Evolutionary conservation across 2,888 invertebrate species (phyloP).

Genomic region (Tanytarsus gracilentus): DNA sequence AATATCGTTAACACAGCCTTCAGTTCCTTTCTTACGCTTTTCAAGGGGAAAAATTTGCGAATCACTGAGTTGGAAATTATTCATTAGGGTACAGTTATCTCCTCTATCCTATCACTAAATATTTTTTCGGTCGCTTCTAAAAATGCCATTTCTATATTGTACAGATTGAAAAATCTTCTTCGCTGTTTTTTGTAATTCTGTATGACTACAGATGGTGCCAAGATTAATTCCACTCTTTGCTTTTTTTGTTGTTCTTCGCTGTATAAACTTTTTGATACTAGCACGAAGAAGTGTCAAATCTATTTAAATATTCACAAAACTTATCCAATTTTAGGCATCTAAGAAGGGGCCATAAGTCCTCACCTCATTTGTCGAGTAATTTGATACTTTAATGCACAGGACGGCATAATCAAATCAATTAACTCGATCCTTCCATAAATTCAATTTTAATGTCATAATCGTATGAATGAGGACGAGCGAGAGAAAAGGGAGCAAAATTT

Average conservation of each 20-base stretch:
- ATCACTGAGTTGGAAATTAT: constrained; percentile 17
- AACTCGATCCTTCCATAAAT: constrained; percentile 17
- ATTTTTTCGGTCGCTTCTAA: background rate
- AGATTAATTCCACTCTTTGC: constrained; percentile 14
- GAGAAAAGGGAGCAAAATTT: no score
- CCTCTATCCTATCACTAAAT: constrained; percentile 19
- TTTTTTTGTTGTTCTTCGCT: background rate
- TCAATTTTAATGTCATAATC: constrained; percentile 24
- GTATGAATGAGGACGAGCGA: background rate
- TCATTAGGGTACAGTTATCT: constrained; percentile 19
- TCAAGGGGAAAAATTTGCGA: constrained; percentile 6
- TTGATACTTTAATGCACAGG: constrained; percentile 12
- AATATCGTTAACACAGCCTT: no score
- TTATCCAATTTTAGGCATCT: background rate
- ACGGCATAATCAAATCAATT: constrained; percentile 18
- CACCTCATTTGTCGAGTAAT: no score
- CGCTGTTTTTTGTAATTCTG: background rate
- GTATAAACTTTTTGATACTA: background rate
- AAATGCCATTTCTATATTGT: background rate
- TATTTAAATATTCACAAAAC: background rate
- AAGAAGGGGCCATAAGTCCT: background rate
- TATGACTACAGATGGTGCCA: constrained; percentile 23
- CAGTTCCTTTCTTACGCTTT: no score
- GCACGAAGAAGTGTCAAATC: background rate
- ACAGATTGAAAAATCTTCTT: background rate